Conservation (phyloP, 2,888 invertebrate genomes). For the Pandemis heparana region DNA sequence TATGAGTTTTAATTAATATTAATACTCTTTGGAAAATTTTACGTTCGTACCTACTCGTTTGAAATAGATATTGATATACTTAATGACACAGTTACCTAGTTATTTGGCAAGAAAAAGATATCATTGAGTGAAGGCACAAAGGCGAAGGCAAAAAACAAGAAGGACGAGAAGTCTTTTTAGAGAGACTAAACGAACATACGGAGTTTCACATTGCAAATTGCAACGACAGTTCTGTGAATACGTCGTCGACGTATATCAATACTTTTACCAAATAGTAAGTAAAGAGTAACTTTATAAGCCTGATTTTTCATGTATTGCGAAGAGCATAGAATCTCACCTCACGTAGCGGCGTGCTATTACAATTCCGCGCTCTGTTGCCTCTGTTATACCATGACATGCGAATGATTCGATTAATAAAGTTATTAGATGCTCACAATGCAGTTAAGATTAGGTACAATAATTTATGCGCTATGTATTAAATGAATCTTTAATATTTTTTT, state of each 20-base stretch:
- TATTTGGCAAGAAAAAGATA: too few relatives aligned
- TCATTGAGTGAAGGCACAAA: background rate
- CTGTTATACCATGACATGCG: too few relatives aligned
- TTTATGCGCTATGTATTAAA: background rate
- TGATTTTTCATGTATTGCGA: too few relatives aligned
- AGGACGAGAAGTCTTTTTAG: background rate
- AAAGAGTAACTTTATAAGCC: too few relatives aligned
- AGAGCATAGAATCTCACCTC: too few relatives aligned
- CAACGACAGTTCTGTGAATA: background rate
- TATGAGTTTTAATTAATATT: conserved; percentile 21
- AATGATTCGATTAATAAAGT: too few relatives aligned
- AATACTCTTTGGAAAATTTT: background rate
- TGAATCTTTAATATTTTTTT: background rate
- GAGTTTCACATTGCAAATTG: background rate
- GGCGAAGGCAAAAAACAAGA: background rate
- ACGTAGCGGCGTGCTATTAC: too few relatives aligned
- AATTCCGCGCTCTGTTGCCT: too few relatives aligned
- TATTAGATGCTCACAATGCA: too few relatives aligned
- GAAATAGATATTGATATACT: background rate
- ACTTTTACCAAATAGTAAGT: too few relatives aligned
- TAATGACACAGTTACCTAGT: background rate
- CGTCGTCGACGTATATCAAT: background rate
- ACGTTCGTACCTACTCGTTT: background rate
- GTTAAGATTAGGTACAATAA: too few relatives aligned
- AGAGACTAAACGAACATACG: too few relatives aligned